A percentile compares a stretch with the other conserved stretches of the same genome.
Conservation (phyloP, 2,888 invertebrate genomes). For the Clusia tigrina region DNA sequence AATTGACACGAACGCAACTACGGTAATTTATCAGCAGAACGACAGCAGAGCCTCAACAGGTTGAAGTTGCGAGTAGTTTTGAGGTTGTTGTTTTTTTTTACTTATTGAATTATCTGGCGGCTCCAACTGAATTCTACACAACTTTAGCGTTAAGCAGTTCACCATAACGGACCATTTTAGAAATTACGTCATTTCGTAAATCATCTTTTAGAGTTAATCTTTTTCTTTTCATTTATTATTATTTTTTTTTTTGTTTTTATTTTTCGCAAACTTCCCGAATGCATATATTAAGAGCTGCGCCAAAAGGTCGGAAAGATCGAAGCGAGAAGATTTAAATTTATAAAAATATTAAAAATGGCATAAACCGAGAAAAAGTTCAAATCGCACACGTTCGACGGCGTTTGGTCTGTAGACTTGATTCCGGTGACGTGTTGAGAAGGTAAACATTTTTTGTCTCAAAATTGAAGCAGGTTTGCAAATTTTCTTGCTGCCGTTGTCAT, state of each 20-base stretch:
- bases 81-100: constrained; percentile 11
- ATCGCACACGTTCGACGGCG: no score
- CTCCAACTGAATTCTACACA: constrained; percentile 2
- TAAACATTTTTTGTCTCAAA: constrained; percentile 16
- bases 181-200: constrained; percentile 54
- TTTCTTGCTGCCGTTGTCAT: constrained; percentile 10
- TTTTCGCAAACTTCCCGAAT: no score
- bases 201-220: constrained; percentile 16
- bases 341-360: no score
- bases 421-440: background rate
- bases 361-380: background rate
- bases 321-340: no score
- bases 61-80: constrained; percentile 12
- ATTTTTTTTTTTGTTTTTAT: no score
- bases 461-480: constrained; percentile 13
- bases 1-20: constrained; percentile 46
- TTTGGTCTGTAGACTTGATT: no score
- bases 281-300: no score
- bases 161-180: constrained; percentile 49
- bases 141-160: no score
- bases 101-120: constrained; percentile 1
- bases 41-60: constrained; percentile 28
- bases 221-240: no score
- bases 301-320: no score
- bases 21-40: constrained; percentile 19